Conservation (phyloP, 2,113 vertebrate species). For the Gulo gulo region DNA sequence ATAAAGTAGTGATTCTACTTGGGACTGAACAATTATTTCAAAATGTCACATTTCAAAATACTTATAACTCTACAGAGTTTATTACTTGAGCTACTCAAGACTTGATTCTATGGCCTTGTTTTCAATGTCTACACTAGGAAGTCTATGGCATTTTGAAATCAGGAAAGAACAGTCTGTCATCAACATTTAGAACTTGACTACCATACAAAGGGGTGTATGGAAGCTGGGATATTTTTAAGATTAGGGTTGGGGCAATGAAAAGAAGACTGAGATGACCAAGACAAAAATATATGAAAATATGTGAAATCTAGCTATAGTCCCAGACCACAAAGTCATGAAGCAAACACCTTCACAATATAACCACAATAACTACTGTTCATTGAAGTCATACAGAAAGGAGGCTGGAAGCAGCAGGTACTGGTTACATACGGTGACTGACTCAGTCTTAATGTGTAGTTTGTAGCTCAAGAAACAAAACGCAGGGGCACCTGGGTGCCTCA, state of each 20-base stretch:
- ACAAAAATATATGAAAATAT: background rate
- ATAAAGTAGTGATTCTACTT: slow-evolving; percentile 34
- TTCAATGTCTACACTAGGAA: background rate
- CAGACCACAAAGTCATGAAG: background rate
- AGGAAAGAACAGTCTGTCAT: background rate
- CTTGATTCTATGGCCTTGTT: slow-evolving; percentile 4
- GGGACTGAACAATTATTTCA: slow-evolving; percentile 36
- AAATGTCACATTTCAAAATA: slow-evolving; percentile 29
- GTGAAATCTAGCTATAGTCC: background rate
- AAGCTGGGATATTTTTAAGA: background rate
- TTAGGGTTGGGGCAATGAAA: background rate
- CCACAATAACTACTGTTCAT: background rate
- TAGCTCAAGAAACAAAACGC: background rate
- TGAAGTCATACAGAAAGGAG: background rate
- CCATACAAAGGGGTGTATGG: background rate
- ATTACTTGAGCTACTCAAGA: background rate
- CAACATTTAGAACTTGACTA: background rate
- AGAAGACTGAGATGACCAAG: background rate
- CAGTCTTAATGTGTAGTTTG: background rate
- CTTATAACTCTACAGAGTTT: background rate
- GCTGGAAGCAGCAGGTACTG: background rate
- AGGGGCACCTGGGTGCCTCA: background rate
- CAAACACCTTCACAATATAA: background rate
- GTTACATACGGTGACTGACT: background rate
- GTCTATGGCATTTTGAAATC: background rate